Percentiles rank a stretch among this genome's conserved stretches.
Conservation (phyloP, 2,797 vertebrate genomes). For the Hephaestus fuliginosus region DNA sequence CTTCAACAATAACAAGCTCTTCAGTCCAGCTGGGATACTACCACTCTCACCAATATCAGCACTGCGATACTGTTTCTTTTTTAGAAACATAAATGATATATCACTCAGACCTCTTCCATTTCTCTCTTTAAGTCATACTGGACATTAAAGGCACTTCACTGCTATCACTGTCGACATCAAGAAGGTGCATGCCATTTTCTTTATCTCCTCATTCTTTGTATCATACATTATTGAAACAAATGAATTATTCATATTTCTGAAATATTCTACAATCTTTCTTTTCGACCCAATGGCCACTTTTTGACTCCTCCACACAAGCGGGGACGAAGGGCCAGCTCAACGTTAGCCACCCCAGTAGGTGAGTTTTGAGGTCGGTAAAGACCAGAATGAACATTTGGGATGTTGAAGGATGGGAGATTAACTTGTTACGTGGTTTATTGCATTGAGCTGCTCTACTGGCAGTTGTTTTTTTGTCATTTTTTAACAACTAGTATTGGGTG, state of each 20-base stretch:
- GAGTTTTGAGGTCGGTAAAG: conserved; percentile 16
- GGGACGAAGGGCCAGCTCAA: conserved; percentile 29
- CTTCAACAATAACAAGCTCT: conserved; percentile 73
- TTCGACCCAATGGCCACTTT: conserved; percentile 32
- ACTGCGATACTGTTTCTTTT: conserved; percentile 52
- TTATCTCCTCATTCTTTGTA: conserved; percentile 33
- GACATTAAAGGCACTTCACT: conserved; percentile 86
- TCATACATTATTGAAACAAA: conserved; percentile 62
- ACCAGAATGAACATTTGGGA: conserved; percentile 34
- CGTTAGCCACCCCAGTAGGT: background rate
- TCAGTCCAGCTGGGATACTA: conserved; percentile 85
- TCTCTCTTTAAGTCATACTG: conserved; percentile 59
- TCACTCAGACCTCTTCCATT: conserved; percentile 40
- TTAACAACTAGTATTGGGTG: conserved; percentile 29
- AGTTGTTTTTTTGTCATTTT: conserved; percentile 44
- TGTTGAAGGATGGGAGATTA: conserved; percentile 54
- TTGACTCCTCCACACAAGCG: conserved; percentile 9
- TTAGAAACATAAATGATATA: conserved; percentile 40
- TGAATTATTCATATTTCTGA: conserved; percentile 49
- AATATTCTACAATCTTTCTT: conserved; percentile 69
- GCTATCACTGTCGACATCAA: conserved; percentile 69
- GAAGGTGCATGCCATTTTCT: conserved; percentile 62
- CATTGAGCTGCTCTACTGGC: conserved; percentile 65
- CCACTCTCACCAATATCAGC: conserved; percentile 68
- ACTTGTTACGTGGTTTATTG: conserved; percentile 74